Percentiles rank a stretch among this genome's conserved stretches.
These are phyloP conservation scores for Oryctes rhinoceros DNA, from an alignment of 1,140 invertebrate species.

Conservation along the genomic window DNA sequence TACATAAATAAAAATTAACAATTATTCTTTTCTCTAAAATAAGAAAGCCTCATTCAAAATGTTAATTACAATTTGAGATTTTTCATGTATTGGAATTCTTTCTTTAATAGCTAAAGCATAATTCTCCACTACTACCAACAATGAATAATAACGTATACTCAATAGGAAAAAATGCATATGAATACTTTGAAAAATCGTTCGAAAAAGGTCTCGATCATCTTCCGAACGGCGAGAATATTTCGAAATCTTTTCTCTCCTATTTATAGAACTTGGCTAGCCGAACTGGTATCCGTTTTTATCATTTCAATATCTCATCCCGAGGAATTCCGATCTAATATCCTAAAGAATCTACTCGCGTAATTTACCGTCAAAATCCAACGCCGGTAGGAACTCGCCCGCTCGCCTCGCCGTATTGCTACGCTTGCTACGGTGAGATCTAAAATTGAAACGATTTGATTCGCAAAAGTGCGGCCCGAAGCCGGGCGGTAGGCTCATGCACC, in stretches of 20 bases:
- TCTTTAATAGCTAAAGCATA: neutral
- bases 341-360: conserved; percentile 16
- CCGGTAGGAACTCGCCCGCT: neutral
- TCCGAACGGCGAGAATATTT: neutral
- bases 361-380: conserved; percentile 14
- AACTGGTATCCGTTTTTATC: conserved; percentile 7
- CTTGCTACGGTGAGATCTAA: neutral
- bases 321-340: conserved; percentile 18
- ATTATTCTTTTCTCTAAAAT: too few species aligned
- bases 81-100: too few species aligned
- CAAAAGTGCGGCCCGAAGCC: neutral
- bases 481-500: neutral
- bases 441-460: conserved; percentile 24
- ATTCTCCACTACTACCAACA: neutral
- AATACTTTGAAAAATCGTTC: neutral
- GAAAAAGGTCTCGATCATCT: neutral
- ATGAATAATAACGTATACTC: too few species aligned
- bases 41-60: too few species aligned
- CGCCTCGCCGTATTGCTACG: too few species aligned
- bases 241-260: conserved; percentile 5
- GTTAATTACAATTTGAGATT: too few species aligned
- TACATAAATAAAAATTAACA: too few species aligned
- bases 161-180: neutral
- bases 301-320: conserved; percentile 7
- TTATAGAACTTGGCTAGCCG: conserved; percentile 21